Percentiles rank a stretch among this genome's conserved stretches.
Evolutionary conservation across 2,797 vertebrate species (phyloP).

Genomic region (Botia kubotai): DNA sequence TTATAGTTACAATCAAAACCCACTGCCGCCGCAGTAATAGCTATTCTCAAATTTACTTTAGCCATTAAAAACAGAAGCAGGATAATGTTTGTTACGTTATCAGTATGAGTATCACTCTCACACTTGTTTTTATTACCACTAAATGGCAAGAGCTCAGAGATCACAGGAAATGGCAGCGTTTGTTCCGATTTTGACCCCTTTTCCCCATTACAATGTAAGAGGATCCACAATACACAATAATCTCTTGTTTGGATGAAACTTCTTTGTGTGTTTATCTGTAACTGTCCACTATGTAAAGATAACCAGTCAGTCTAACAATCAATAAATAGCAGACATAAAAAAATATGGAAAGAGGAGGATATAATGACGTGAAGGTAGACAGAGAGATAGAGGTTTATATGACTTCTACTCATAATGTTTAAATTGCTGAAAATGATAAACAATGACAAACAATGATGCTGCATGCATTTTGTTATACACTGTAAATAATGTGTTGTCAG

Average conservation of each 20-base stretch:
- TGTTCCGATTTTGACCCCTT: slow-evolving; percentile 59
- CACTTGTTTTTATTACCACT: slow-evolving; percentile 61
- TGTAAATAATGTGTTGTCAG: slow-evolving; percentile 8
- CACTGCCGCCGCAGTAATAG: slow-evolving; percentile 59
- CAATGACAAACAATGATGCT: slow-evolving; percentile 3
- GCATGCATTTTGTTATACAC: neutral
- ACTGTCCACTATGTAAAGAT: slow-evolving; percentile 71
- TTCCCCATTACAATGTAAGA: slow-evolving; percentile 51
- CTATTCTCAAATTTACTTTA: slow-evolving; percentile 57
- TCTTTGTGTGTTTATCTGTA: slow-evolving; percentile 70
- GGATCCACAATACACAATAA: slow-evolving; percentile 63
- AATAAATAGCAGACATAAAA: slow-evolving; percentile 73
- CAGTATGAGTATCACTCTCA: slow-evolving; percentile 53
- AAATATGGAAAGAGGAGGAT: slow-evolving; percentile 47
- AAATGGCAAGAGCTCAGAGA: slow-evolving; percentile 62
- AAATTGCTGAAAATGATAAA: slow-evolving; percentile 8
- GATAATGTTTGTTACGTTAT: slow-evolving; percentile 65
- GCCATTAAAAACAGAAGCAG: slow-evolving; percentile 56
- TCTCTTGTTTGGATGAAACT: slow-evolving; percentile 68
- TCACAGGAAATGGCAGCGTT: slow-evolving; percentile 74
- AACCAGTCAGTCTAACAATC: slow-evolving; percentile 72
- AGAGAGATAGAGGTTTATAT: slow-evolving; percentile 47
- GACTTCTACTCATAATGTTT: slow-evolving; percentile 42
- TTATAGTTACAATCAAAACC: slow-evolving; percentile 52
- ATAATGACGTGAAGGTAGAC: slow-evolving; percentile 41